Evolutionary conservation across 2,797 vertebrate species (phyloP).

Genomic region (Coregonus ussuriensis): DNA sequence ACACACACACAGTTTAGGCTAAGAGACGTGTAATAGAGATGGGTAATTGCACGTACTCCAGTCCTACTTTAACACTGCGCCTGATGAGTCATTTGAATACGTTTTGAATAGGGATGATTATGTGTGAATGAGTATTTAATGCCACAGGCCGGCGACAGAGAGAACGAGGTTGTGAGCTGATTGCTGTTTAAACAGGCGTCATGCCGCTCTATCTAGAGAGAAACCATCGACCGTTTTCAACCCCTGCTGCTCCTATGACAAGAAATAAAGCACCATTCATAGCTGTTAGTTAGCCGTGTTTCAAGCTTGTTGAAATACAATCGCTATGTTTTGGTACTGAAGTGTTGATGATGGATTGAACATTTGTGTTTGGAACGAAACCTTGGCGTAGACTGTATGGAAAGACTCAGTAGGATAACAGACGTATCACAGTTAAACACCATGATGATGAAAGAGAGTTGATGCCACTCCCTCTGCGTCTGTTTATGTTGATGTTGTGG

Average conservation of each 20-base stretch:
- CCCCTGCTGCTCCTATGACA: background rate
- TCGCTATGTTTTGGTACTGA: background rate
- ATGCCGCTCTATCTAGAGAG: slow-evolving; percentile 12
- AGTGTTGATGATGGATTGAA: background rate
- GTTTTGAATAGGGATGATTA: slow-evolving; percentile 35
- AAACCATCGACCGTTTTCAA: slow-evolving; percentile 20
- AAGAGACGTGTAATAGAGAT: background rate
- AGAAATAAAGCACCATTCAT: slow-evolving; percentile 16
- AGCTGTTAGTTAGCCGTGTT: slow-evolving; percentile 14
- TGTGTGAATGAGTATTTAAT: slow-evolving; percentile 22
- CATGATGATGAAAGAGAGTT: background rate
- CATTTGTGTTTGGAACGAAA: background rate
- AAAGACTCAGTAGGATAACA: background rate
- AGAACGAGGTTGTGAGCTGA: slow-evolving; percentile 24
- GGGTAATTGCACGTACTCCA: slow-evolving; percentile 4
- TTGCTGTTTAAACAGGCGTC: slow-evolving; percentile 35
- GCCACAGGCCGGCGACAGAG: slow-evolving; percentile 10
- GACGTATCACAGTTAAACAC: background rate
- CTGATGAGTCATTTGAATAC: slow-evolving; percentile 25
- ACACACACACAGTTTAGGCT: background rate
- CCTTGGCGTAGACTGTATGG: background rate
- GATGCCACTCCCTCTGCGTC: background rate
- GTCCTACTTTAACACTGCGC: slow-evolving; percentile 3
- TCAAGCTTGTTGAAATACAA: slow-evolving; percentile 16
- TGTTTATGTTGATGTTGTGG: background rate